Evolutionary conservation across 2,113 vertebrate genomes (phyloP), one percentile per base, ranked within the genome.

Genomic region (Paramisgurnus dabryanus): DNA sequence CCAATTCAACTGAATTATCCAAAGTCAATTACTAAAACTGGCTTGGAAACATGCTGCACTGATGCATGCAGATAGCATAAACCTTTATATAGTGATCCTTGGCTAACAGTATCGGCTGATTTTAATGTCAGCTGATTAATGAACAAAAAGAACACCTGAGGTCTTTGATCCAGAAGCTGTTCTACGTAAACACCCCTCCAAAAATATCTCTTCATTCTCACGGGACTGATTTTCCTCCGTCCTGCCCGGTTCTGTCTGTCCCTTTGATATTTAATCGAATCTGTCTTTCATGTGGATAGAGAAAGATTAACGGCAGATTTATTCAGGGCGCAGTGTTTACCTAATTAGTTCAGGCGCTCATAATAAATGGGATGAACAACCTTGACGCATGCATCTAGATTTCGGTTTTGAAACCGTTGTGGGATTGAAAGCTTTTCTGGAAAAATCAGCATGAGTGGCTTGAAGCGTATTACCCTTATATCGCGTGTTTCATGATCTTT

Each of bases 261-360:
- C 50, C 85, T 84, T 86, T 86, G 85, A 84, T 86, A 78, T 86
- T 78, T 82, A 82, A 86, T 82, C 69, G 80, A 80, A 78, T 84
- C 63, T 80, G 76, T 67, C 83, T 84, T 80, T 86, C 82, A 77
- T 82, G 73, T 78, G 80, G 68, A 75, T 84, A 77, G 79, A 80
- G 67, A 67, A 76, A 73, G 77, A 82, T 78, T 84, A 64, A 78
- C 58, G 69, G 64, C 65, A 74, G 69, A 78, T 78, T 78, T 80
- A 80, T 86, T 82, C 69, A 58, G 47, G 70, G 53, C 69, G 74
- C 58, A 77, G 73, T 73, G 77, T 82, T 86, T 77, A 69, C 68
- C 43, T 84, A 82, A 78, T 86, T 76, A 58, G 78, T 70, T 80
- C 66, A 76, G 60, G 58, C 7, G 65, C 70, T 78, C 71, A 76